Base-by-base conservation (phyloP, 2,797 vertebrate genomes). In the Spatula clypeata region DNA sequence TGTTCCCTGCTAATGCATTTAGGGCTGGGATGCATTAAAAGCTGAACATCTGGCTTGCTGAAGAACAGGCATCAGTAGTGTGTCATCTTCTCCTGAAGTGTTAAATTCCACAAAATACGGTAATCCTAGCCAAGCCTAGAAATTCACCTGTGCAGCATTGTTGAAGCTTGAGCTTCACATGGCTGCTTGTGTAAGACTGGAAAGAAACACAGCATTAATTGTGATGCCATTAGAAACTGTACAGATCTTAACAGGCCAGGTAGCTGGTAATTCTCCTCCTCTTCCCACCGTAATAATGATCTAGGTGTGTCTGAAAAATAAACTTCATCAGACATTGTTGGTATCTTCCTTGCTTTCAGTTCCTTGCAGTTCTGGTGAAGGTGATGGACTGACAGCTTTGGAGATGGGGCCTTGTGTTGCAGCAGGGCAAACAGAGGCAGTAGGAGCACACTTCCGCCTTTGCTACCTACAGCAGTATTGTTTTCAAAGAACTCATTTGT, bases 101-200 rank as follows among this genome's bases (percentile, higher is more conserved):
- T 95, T 91, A 79, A 92, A 92, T 92, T 97, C 82, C 86, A 79
- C 77, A 84, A 60, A 84, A 72, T 60, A 6, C 60, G 84, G 80
- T 75, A 73, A 88, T 86, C 79, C 45, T 71, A 79, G 54, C 42
- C 62, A 65, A 69, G 72, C 34, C 3, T 6, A 66, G 60, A 83
- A 60, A 24, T 74, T 88, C 83, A 79, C 54, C 61, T 93, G 73
- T 88, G 4, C 32, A 71, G 47, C 38, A 40, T 75, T 17, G 5
- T 31, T 31, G 51, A 62, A 76, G 34, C 40, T 70, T 86, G 67
- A 76, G 73, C 57, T 93, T 93, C 57, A 38, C 4, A 0, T 18
- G 40, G 31, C 73, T 95, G 45, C 66, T 93, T 81, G 47, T 29
- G 1, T 71, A 60, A 64, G 4, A 2, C 61, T 88, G 44, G 40